phyloP scores from a whole-genome alignment of 2,888 invertebrate species.

The Xestia xanthographa region DNA sequence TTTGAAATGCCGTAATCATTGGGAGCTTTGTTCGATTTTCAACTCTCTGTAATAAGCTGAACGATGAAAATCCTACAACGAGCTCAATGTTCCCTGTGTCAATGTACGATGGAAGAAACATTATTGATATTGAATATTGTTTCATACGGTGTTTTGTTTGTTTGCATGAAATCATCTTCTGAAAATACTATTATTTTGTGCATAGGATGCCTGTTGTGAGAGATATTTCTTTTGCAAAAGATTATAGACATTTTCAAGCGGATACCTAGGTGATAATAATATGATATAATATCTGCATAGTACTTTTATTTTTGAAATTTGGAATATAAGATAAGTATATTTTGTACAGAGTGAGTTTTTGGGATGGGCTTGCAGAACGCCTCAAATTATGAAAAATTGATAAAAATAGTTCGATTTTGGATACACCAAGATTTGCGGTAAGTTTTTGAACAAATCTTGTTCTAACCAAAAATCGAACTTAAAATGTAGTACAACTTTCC shows the following conservation, averaged over 20 bases:
- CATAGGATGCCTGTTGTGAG: neutral
- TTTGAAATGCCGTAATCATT: neutral
- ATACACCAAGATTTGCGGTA: conserved; percentile 36
- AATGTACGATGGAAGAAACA: neutral
- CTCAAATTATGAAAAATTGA: conserved; percentile 39
- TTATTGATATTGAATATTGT: neutral
- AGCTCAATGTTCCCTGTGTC: neutral
- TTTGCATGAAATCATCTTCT: conserved; percentile 15
- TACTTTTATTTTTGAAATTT: no score
- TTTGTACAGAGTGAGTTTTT: neutral
- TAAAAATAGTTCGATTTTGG: conserved; percentile 26
- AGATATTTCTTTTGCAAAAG: neutral
- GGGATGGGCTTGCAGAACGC: no score
- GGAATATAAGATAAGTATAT: neutral
- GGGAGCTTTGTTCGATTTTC: neutral
- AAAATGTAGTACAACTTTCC: conserved; percentile 7
- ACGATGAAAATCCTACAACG: neutral
- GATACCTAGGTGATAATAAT: neutral
- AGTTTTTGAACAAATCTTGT: conserved; percentile 38
- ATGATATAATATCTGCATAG: conserved; percentile 8
- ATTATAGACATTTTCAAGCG: neutral
- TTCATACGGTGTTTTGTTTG: neutral
- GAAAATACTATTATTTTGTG: neutral
- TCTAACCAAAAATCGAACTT: conserved; percentile 25
- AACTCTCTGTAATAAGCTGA: neutral